phyloP scores from a whole-genome alignment of 1,140 invertebrate genomes.

The Drosophila tristis region DNA sequence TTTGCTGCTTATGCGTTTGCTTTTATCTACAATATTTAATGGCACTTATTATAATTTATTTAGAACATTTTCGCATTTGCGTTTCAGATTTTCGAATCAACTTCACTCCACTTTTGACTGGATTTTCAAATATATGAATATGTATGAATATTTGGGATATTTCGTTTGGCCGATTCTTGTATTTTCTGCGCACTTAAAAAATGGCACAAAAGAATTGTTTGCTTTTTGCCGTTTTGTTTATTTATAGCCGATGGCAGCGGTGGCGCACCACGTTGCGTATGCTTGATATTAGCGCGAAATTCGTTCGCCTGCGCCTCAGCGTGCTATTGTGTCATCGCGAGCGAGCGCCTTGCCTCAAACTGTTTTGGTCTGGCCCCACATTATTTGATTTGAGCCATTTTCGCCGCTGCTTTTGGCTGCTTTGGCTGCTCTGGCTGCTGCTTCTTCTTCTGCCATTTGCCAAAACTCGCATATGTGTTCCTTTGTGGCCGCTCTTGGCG shows the following conservation, averaged over 20 bases:
- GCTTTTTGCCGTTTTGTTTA: conserved; percentile 34
- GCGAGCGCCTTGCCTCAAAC: conserved; percentile 78
- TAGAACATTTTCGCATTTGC: conserved; percentile 55
- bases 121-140: conserved; percentile 19
- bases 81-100: conserved; percentile 28
- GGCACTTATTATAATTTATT: conserved; percentile 32
- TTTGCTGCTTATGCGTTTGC: conserved; percentile 13
- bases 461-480: conserved; percentile 33
- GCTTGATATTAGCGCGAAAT: conserved; percentile 68
- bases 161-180: conserved; percentile 13
- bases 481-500: conserved; percentile 43
- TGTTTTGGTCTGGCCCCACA: conserved; percentile 73
- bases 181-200: conserved; percentile 68
- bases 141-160: conserved; percentile 10
- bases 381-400: conserved; percentile 75
- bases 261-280: conserved; percentile 67
- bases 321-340: conserved; percentile 68
- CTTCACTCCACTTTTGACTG: conserved; percentile 61
- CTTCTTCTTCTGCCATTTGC: conserved; percentile 37
- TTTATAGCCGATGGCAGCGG: conserved; percentile 48
- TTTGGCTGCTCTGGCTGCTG: neutral
- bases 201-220: conserved; percentile 55
- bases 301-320: conserved; percentile 27
- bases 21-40: conserved; percentile 38
- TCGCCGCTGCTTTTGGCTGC: conserved; percentile 11